phyloP scores from a whole-genome alignment of 2,888 invertebrate species.

The Microplitis manilae region DNA sequence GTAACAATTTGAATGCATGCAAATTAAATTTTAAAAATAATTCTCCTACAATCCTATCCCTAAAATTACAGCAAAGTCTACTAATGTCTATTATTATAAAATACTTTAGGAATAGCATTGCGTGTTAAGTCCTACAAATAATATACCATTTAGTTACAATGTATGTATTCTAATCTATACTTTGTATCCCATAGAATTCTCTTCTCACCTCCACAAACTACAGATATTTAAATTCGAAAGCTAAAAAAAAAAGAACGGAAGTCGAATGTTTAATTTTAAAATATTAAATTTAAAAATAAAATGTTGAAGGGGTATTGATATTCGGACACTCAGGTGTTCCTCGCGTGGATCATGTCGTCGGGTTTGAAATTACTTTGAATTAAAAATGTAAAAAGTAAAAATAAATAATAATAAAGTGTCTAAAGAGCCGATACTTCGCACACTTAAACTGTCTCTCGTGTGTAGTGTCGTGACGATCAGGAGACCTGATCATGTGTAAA shows the following conservation, averaged over 20 bases:
- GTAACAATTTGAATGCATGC: no score
- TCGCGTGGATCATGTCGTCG: slow-evolving; percentile 52
- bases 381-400: not conserved
- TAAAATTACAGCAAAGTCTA: no score
- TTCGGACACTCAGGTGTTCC: slow-evolving; percentile 28
- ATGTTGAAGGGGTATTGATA: not conserved
- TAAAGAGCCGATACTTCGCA: not conserved
- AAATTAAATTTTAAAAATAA: no score
- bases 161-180: no score
- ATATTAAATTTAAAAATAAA: no score
- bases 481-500: not conserved
- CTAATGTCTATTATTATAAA: no score
- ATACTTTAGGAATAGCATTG: not conserved
- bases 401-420: not conserved
- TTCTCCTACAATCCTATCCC: no score
- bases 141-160: no score
- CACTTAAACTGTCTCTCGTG: not conserved
- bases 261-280: no score
- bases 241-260: no score
- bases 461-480: not conserved
- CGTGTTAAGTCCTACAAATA: no score
- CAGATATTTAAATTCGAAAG: no score
- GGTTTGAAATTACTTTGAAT: slow-evolving; percentile 3
- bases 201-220: slow-evolving; percentile 31
- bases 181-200: slow-evolving; percentile 6